Percentiles rank a stretch among this genome's conserved stretches.
phyloP scores from a whole-genome alignment of 2,797 vertebrate species.

The Pelochelys cantorii region DNA sequence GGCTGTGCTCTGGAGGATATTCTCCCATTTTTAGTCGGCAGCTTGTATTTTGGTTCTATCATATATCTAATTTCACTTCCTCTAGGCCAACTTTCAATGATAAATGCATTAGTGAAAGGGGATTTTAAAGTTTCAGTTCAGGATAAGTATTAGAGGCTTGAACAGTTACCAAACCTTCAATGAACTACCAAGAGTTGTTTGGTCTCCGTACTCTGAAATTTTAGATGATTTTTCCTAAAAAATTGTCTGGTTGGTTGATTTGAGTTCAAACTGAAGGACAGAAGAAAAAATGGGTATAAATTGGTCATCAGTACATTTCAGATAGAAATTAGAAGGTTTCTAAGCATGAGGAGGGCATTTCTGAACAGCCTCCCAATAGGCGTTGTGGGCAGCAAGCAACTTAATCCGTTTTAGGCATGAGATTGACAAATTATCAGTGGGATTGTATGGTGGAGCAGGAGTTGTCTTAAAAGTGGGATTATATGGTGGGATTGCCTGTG shows the following conservation, averaged over 20 bases:
- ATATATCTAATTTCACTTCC: neutral
- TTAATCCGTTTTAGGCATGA: neutral
- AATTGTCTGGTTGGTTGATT: neutral
- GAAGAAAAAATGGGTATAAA: neutral
- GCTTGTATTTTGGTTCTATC: neutral
- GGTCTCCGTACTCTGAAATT: neutral
- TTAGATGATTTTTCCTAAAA: neutral
- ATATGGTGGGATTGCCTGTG: neutral
- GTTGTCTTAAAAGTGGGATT: too few relatives aligned
- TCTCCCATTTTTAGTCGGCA: neutral
- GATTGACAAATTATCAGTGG: neutral
- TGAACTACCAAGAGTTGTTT: accelerated
- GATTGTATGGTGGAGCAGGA: neutral
- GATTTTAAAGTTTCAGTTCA: neutral
- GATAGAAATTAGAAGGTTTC: neutral
- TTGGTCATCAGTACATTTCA: neutral
- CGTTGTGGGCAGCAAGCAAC: neutral
- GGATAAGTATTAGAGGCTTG: neutral
- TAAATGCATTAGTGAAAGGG: neutral
- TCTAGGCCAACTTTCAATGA: neutral
- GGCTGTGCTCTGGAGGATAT: neutral
- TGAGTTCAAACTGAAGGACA: neutral
- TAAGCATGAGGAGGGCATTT: neutral
- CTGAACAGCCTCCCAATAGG: neutral
- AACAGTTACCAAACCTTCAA: neutral